Conservation (phyloP, 2,888 invertebrate species). For the Chirona hameri region DNA sequence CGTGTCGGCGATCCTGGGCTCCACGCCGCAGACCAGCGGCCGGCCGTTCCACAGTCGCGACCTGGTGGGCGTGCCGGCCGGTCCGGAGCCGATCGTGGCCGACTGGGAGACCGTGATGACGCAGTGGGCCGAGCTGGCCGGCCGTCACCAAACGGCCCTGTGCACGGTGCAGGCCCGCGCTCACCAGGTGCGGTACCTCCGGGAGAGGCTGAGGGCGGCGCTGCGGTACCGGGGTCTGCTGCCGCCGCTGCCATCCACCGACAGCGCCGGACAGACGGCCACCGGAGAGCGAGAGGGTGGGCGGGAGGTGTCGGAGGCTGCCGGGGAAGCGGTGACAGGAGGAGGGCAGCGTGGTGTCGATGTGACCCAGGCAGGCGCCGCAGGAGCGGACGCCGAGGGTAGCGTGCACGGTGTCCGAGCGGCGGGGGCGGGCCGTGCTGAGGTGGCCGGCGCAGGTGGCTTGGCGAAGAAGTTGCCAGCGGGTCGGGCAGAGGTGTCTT, state of each 20-base stretch:
- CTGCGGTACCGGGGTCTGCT: neutral
- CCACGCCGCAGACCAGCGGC: neutral
- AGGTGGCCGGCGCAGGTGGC: too few relatives aligned
- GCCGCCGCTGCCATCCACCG: neutral
- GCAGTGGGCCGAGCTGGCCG: neutral
- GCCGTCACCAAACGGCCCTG: neutral
- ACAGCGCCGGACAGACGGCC: too few relatives aligned
- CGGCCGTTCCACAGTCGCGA: neutral
- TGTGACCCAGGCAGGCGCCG: too few relatives aligned
- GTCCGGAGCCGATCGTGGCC: neutral
- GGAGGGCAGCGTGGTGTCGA: too few relatives aligned
- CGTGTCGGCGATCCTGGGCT: neutral
- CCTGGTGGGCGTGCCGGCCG: neutral
- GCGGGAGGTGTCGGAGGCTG: too few relatives aligned
- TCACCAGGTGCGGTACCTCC: constrained; percentile 3
- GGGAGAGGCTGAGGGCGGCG: neutral
- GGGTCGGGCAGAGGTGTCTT: too few relatives aligned
- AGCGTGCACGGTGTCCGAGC: too few relatives aligned
- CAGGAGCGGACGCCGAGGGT: too few relatives aligned
- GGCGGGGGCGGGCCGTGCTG: too few relatives aligned
- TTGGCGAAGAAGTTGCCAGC: too few relatives aligned
- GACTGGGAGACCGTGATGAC: constrained; percentile 1
- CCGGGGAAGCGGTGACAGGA: too few relatives aligned
- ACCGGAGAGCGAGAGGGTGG: too few relatives aligned
- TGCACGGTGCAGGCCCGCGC: neutral